These are phyloP conservation scores for Tautogolabrus adspersus DNA, from an alignment of 2,113 vertebrate genomes.

Conservation along the genomic window DNA sequence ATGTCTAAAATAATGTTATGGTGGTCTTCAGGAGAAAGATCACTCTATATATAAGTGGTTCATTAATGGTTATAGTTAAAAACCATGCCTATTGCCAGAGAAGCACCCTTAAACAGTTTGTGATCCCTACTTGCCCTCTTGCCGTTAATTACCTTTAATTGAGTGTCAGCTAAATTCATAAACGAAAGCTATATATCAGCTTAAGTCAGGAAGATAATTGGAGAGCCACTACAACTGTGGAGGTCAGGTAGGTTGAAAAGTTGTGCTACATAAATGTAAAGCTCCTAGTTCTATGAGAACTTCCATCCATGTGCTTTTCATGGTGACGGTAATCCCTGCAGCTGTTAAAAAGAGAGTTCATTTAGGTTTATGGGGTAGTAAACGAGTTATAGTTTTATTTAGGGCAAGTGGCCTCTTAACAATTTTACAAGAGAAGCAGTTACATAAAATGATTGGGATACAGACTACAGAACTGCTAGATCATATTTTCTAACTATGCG, in stretches of 20 bases:
- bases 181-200: slow-evolving; percentile 37
- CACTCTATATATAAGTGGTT: slow-evolving; percentile 18
- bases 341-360: slow-evolving; percentile 28
- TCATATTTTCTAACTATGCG: background rate
- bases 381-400: slow-evolving; percentile 29
- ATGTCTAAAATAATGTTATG: slow-evolving; percentile 6
- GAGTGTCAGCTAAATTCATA: slow-evolving; percentile 17
- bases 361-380: slow-evolving; percentile 39
- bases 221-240: background rate
- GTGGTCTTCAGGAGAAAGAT: slow-evolving; percentile 4
- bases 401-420: slow-evolving; percentile 24
- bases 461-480: background rate
- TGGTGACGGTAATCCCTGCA: background rate
- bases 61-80: no score
- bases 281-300: slow-evolving; percentile 10
- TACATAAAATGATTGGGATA: slow-evolving; percentile 26
- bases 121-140: background rate
- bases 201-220: slow-evolving; percentile 11
- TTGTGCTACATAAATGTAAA: slow-evolving; percentile 2
- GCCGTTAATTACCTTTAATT: slow-evolving; percentile 18
- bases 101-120: slow-evolving; percentile 30
- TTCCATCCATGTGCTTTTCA: slow-evolving; percentile 15
- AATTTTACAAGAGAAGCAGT: slow-evolving; percentile 38
- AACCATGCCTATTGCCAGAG: no score
- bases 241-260: slow-evolving; percentile 12